These are phyloP conservation scores for Drosophila lini DNA, from an alignment of 1,140 invertebrate species.

Conservation along the genomic window DNA sequence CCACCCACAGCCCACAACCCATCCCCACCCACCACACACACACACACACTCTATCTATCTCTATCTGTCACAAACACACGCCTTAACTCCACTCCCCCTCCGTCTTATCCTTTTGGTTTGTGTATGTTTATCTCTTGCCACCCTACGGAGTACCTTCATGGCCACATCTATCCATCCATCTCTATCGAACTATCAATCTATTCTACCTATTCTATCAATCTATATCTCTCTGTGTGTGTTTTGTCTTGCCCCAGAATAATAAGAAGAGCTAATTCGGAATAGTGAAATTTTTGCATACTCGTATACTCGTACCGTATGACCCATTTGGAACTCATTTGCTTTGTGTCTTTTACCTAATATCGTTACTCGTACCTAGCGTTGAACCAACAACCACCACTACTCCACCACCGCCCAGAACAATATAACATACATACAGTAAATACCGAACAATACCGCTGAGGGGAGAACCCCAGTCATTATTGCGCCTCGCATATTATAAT, in stretches of 20 bases:
- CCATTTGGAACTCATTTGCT: conserved; percentile 75
- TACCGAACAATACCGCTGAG: conserved; percentile 15
- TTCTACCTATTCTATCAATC: conserved; percentile 36
- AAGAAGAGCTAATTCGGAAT: conserved; percentile 78
- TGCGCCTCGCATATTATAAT: conserved; percentile 44
- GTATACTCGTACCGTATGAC: conserved; percentile 40
- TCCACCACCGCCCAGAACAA: conserved; percentile 15
- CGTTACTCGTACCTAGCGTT: conserved; percentile 54
- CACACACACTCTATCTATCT: conserved; percentile 9
- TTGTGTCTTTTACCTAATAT: conserved; percentile 71
- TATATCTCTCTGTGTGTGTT: conserved; percentile 59
- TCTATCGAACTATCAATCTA: conserved; percentile 40
- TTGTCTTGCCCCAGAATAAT: conserved; percentile 57
- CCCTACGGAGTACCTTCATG: conserved; percentile 50
- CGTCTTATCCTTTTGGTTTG: conserved; percentile 35
- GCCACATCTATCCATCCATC: conserved; percentile 55
- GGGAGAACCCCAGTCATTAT: conserved; percentile 18
- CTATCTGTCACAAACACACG: conserved; percentile 24
- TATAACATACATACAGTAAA: conserved; percentile 20
- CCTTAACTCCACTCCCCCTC: conserved; percentile 15
- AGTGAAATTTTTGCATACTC: conserved; percentile 59
- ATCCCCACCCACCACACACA: conserved; percentile 36
- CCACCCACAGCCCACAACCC: conserved; percentile 36
- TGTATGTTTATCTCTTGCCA: conserved; percentile 51
- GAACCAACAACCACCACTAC: conserved; percentile 34